A percentile compares a stretch with the other conserved stretches of the same genome.
Evolutionary conservation across 2,797 vertebrate species (phyloP).

Genomic region (Trematomus bernacchii): DNA sequence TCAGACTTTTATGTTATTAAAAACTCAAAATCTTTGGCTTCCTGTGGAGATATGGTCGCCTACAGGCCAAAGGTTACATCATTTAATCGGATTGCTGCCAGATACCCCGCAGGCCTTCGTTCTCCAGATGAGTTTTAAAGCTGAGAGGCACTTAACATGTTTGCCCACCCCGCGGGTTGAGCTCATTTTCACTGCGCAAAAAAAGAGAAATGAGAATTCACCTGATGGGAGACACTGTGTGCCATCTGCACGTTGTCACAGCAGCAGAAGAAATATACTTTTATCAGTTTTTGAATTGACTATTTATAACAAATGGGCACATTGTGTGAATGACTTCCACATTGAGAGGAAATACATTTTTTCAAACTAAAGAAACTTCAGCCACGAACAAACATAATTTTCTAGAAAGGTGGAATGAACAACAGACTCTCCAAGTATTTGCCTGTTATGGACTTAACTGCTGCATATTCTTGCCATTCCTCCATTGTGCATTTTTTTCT

Average conservation of each 20-base stretch:
- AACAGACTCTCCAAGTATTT: neutral
- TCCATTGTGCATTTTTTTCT: slow-evolving; percentile 9
- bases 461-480: neutral
- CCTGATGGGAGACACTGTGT: slow-evolving; percentile 34
- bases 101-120: slow-evolving; percentile 57
- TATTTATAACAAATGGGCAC: slow-evolving; percentile 13
- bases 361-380: neutral
- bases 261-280: slow-evolving; percentile 13
- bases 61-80: slow-evolving; percentile 64
- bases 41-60: slow-evolving; percentile 62
- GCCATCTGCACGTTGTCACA: slow-evolving; percentile 40
- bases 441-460: neutral
- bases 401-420: neutral
- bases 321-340: neutral
- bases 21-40: slow-evolving; percentile 52
- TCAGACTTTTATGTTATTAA: slow-evolving; percentile 67
- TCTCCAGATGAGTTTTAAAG: slow-evolving; percentile 71
- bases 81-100: slow-evolving; percentile 72
- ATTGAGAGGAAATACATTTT: neutral
- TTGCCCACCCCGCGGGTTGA: slow-evolving; percentile 51
- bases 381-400: no score
- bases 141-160: slow-evolving; percentile 68
- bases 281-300: slow-evolving; percentile 9
- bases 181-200: slow-evolving; percentile 48
- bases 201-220: slow-evolving; percentile 40